Percentiles rank a stretch among this genome's conserved stretches.
Conservation (phyloP, 1,140 invertebrate genomes). For the Cherax destructor region DNA sequence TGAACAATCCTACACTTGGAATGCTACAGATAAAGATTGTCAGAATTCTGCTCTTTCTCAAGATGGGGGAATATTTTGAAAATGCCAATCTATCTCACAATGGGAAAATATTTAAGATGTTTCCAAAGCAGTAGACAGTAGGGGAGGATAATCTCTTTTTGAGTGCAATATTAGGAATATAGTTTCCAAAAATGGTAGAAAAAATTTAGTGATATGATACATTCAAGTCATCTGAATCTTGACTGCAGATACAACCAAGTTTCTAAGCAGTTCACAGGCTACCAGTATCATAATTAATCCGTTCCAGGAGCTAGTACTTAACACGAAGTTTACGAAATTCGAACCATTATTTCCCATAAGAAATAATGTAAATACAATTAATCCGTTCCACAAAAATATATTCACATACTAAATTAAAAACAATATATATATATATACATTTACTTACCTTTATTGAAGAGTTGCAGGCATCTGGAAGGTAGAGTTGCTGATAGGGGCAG, state of each 20-base stretch:
- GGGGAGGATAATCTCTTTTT: not conserved
- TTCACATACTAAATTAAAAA: too few species aligned
- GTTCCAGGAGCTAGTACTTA: too few species aligned
- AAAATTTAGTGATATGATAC: not conserved
- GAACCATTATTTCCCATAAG: too few species aligned
- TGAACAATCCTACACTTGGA: slow-evolving; percentile 3
- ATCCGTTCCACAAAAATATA: too few species aligned
- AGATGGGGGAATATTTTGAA: not conserved
- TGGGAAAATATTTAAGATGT: not conserved
- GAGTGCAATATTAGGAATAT: not conserved
- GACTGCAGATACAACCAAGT: not conserved
- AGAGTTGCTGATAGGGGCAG: too few species aligned
- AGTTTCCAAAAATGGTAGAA: not conserved
- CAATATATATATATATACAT: too few species aligned
- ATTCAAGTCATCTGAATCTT: not conserved
- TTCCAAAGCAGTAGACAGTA: not conserved
- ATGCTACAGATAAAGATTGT: not conserved
- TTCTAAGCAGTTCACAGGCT: not conserved
- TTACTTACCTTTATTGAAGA: too few species aligned
- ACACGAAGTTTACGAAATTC: too few species aligned
- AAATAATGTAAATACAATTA: too few species aligned
- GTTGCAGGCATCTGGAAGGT: too few species aligned
- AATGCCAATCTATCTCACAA: not conserved
- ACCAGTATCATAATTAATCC: too few species aligned
- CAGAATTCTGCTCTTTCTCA: not conserved